Evolutionary conservation across 1,140 invertebrate species (phyloP), one percentile per base, ranked within the genome.

Genomic region (Caligus rogercresseyi): DNA sequence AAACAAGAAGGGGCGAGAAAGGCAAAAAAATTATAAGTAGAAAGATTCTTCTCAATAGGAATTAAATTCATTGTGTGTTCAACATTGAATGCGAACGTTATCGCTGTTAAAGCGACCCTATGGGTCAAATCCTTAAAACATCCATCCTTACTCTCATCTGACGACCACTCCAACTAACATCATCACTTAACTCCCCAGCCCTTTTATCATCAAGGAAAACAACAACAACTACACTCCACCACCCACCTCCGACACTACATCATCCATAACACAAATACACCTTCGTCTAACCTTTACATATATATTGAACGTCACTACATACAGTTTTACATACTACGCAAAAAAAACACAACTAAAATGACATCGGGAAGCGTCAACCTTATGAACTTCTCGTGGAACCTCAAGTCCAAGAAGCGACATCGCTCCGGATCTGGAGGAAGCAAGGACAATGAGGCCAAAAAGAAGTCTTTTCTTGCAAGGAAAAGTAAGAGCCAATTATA

Each of bases 61-160:
- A 55, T 52, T 26, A 13, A n/a, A 18, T 58, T 51, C 54, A 55
- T 14, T 62, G 59, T 61, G 59, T 52, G 64, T 65, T 65, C 7
- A 43, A 43, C 31, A 43, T 43, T 43, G 7, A 43, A 43, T 43
- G 31, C 31, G 31, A 43, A 43, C 31, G 31, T 11, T 11, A 7
- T 7, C 31, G 31, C 31, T 43, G n/a, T n/a, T n/a, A 43, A 43
- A 43, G n/a, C 31, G 31, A 43, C 31, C 31, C 31, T 11, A 43
- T 43, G 31, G 31, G 31, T 43, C 31, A 43, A 43, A 11, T 11
- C 31, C 31, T 43, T 43, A 43, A 43, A 43, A 7, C n/a, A 11
- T 11, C 7, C 31, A 43, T 43, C 31, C n/a, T n/a, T n/a, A 43
- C 31, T 43, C 7, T 43, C 7, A 7, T 11, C 31, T 43, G 31